Evolutionary conservation across 2,797 vertebrate genomes (phyloP), one percentile per base, ranked within the genome.

Genomic region (Karalla daura): DNA sequence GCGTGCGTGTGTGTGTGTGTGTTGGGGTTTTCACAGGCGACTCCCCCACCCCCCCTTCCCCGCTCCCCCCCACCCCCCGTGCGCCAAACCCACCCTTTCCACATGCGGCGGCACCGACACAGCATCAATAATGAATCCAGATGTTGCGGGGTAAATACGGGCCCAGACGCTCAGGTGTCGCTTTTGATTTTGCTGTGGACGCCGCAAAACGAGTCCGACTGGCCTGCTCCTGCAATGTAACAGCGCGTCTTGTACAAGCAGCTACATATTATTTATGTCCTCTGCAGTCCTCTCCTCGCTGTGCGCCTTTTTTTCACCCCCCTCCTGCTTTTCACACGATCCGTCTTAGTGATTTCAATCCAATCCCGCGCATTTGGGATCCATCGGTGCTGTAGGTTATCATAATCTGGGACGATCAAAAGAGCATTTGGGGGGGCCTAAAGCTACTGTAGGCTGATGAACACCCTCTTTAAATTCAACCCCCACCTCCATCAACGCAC

Each of bases 181-280:
- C 33, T 33, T 0, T 28, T 3, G 8, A 3, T 14, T 49, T 43
- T 27, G 39, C 37, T 44, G 33, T 62, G 45, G 47, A 65, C 3
- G 2, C 71, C 37, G 43, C 4, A 21, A 66, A 18, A 60, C 5
- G 37, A 55, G 10, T 53, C 25, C 50, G 76, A 61, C 12, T 77
- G 76, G 73, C 75, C 74, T 79, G 69, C 74, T 39, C 28, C 61
- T 56, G 76, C 62, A 63, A 36, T 65, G 84, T 72, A 84, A 83
- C 74, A 74, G 72, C 51, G 35, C 46, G 70, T 77, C 74, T 70
- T 67, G 68, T 49, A 46, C 78, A 56, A n/a, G 60, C 80, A 58
- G 83, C 80, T 76, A 64, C 81, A 68, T 82, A 82, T 90, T 89
- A 88, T 90, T 88, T 87, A 89, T 91, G 86, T 88, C 86, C 84